Base-by-base conservation (phyloP, 2,888 invertebrate genomes). In the Muscina levida region DNA sequence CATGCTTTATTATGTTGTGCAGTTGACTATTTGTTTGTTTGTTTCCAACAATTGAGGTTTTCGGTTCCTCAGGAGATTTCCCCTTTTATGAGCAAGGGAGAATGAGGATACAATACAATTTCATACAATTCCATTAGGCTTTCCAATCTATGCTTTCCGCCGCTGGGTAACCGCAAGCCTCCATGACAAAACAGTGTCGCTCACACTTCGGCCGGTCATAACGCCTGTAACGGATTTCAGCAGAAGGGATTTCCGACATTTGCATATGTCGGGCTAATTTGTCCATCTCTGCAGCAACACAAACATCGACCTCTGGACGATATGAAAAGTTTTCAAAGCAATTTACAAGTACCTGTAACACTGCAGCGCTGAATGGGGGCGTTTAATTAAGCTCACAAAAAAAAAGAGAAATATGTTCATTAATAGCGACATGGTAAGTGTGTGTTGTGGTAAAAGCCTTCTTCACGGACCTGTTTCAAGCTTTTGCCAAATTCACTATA, bases 361-460 rank as follows among this genome's bases (percentile, higher is more conserved):
- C 10, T 59, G 59, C 2, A 19, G 4, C n/a, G n/a, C 42, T 62
- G 8, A 31, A 31, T 31, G 13, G 1, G 62, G 42, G 42, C 62
- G 62, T 62, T 22, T 42, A 62, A 42, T 62, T 22, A 62, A 42
- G 42, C 42, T 62, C 39, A 71, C 56, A 74, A 51, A 66, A 44
- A 72, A 72, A 85, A 86, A 86, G 85, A 86, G 82, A 82, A 86
- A 71, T 87, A 86, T 87, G 87, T 42, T 42, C 42, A 62, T 62
- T 62, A 62, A 39, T 62, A 62, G 42, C 37, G 8, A 31, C 31
- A 24, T 53, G 15, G 8, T n/a, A 11, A 2, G 56, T 26, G 56
- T 56, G 19, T 62, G 62, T 62, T 42, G 62, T 17, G 62, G 62
- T 62, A 22, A 42, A 39, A 62, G 37, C 37, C 37, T 19, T 10